Base-by-base conservation (phyloP, 2,888 invertebrate genomes). In the Lordiphosa andalusiaca region DNA sequence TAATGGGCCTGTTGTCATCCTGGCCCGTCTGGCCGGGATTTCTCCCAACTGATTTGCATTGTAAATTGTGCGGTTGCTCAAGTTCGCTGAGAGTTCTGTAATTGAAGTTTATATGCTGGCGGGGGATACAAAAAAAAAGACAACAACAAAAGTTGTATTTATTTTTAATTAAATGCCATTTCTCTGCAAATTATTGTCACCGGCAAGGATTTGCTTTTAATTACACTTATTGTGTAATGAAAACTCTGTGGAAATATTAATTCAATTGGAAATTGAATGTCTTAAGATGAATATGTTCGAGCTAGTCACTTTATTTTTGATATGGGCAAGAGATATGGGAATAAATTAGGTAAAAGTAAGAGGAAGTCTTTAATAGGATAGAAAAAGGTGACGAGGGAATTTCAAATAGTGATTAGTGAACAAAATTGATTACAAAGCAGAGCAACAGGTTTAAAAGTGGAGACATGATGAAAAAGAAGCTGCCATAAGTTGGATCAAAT, bases 161-260 rank as follows among this genome's bases (percentile, higher is more conserved):
- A 65, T 69, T 74, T 83, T 83, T 80, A 83, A 81, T 83, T 81
- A 74, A 83, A 81, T 67, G 67, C 53, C 66, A 75, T 73, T 78
- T 78, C 57, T 49, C 46, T 41, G 65, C 62, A 72, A 70, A 72
- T 78, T 72, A 66, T 62, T 53, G 59, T 44, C 54, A 30, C 9
- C 3, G 30, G 30, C 9, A 30, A 9, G 10, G 62, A 62, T 44
- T 46, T 62, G 25, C 12, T 12, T 4, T 16, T 48, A 62, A 62
- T 62, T 60, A 49, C 35, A 25, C 7, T 19, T 19, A 37, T 23
- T 23, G 6, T 23, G 25, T 35, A 16, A 49, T 10, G 13, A 49
- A 41, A 39, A 36, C 35, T 23, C 30, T 30, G 38, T 19, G 10
- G 10, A 36, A n/a, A 21, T 53, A 19, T n/a, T 35, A 10, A 1